A percentile compares a stretch with the other conserved stretches of the same genome.
phyloP scores from a whole-genome alignment of 92 coral and sea anemone genomes.

The Phenganax stokvisi region DNA sequence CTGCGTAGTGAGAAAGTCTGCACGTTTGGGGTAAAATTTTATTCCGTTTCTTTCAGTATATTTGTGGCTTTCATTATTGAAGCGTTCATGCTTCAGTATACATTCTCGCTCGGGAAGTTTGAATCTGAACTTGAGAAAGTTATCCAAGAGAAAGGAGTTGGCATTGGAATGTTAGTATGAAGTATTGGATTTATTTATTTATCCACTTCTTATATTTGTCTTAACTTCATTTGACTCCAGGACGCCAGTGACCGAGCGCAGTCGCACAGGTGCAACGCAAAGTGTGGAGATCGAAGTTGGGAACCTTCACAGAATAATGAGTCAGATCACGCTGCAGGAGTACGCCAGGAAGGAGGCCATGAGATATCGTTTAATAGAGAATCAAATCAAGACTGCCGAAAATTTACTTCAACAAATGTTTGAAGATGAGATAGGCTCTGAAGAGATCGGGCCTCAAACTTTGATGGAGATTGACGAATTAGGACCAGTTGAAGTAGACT shows the following conservation, averaged over 20 bases:
- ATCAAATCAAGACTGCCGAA: conserved; percentile 88
- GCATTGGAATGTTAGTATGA: conserved; percentile 76
- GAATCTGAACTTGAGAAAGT: conserved; percentile 73
- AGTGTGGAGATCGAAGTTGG: conserved; percentile 41
- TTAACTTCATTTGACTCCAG: conserved; percentile 35
- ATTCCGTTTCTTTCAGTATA: conserved; percentile 51
- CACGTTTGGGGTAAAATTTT: not conserved
- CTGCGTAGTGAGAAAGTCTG: not conserved
- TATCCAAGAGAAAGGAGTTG: conserved; percentile 86
- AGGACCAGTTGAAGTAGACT: conserved; percentile 58
- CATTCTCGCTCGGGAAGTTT: conserved; percentile 78
- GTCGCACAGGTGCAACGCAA: conserved; percentile 55
- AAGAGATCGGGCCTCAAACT: conserved; percentile 79
- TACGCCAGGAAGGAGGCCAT: conserved; percentile 65
- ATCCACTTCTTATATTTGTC: not conserved
- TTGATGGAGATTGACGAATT: conserved; percentile 72
- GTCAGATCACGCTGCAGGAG: conserved; percentile 48
- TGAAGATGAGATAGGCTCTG: conserved; percentile 78
- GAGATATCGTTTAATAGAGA: conserved; percentile 76
- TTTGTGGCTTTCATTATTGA: conserved; percentile 93
- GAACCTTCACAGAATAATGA: not conserved
- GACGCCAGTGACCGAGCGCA: conserved; percentile 73
- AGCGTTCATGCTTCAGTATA: conserved; percentile 94
- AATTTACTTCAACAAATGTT: conserved; percentile 88
- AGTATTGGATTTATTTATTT: not conserved